Evolutionary conservation across 2,888 invertebrate genomes (phyloP), one percentile per base, ranked within the genome.

Genomic region (Spisula subtruncata): DNA sequence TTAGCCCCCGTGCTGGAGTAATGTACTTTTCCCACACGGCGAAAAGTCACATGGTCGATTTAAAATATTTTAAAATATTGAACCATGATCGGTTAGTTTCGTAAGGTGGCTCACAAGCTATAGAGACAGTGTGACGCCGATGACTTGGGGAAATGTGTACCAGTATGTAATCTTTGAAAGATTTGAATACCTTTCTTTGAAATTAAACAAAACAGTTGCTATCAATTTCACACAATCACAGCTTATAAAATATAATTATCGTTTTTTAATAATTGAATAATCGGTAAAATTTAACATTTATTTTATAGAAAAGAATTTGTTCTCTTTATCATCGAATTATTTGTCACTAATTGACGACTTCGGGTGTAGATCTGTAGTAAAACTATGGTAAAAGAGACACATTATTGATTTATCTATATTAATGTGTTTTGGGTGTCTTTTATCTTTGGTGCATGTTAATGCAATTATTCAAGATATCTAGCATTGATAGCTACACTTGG

Each of bases 21-120:
- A 75, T 75, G 75, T 20, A 75, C 75, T 75, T 75, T 75, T 75
- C 75, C 32, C 32, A 75, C 75, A 75, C 75, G 75, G 4, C 75
- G 35, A 75, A 32, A 32, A 18, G 75, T 75, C 75, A 75, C 35
- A 32, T 35, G 75, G 75, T 75, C 75, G 75, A 14, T 6, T 32
- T 14, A 14, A 75, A 75, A 75, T 75, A 75, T 75, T 29, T 32
- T 35, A 75, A 75, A 35, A 25, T 75, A 75, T 75, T 75, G 75
- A 75, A 75, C 75, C 18, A 32, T 75, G 29, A 75, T 75, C 35
- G 29, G 32, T 14, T 6, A 14, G 18, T 35, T 35, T 75, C 75
- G 35, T 75, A 32, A 14, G 75, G 60, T 35, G 35, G 16, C 75
- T 6, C 75, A 75, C 35, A 75, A 35, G 75, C 75, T 32, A 10